Conservation (phyloP, 2,797 vertebrate genomes). For the Channa striata region DNA sequence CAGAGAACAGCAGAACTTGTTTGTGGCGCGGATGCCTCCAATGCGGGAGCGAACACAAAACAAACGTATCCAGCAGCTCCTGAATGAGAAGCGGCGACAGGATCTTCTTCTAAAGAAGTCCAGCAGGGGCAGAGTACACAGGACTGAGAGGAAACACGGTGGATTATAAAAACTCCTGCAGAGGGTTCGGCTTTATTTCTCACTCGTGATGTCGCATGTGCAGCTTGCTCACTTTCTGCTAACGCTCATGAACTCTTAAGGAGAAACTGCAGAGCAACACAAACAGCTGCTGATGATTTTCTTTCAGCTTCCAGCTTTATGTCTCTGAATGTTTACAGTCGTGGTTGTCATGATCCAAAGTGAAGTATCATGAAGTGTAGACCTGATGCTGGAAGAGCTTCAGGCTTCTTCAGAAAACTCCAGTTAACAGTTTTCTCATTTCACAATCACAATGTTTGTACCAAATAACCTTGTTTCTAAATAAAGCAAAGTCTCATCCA, state of each 20-base stretch:
- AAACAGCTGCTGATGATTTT: not conserved
- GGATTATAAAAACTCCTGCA: constrained; percentile 21
- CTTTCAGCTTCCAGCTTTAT: not conserved
- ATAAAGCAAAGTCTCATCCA: constrained; percentile 62
- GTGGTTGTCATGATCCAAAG: not conserved
- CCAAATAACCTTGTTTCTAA: constrained; percentile 51
- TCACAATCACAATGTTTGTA: constrained; percentile 40
- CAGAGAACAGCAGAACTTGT: constrained; percentile 86
- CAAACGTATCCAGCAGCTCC: constrained; percentile 94
- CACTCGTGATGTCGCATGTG: constrained; percentile 16
- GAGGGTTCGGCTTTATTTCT: not conserved
- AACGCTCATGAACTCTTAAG: constrained; percentile 27
- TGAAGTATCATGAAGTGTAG: not conserved
- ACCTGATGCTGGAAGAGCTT: not conserved
- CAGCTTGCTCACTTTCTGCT: constrained; percentile 29
- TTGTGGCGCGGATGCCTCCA: constrained; percentile 83
- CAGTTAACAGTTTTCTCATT: constrained; percentile 8
- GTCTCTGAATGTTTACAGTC: not conserved
- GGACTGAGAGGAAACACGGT: constrained; percentile 21
- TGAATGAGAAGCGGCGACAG: constrained; percentile 88
- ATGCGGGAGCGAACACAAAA: constrained; percentile 91
- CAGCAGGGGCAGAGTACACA: constrained; percentile 35
- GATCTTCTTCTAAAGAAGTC: constrained; percentile 65
- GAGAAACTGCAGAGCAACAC: constrained; percentile 19
- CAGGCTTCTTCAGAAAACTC: not conserved